Conservation (phyloP, 2,888 invertebrate species). For the Amaurobius ferox region DNA sequence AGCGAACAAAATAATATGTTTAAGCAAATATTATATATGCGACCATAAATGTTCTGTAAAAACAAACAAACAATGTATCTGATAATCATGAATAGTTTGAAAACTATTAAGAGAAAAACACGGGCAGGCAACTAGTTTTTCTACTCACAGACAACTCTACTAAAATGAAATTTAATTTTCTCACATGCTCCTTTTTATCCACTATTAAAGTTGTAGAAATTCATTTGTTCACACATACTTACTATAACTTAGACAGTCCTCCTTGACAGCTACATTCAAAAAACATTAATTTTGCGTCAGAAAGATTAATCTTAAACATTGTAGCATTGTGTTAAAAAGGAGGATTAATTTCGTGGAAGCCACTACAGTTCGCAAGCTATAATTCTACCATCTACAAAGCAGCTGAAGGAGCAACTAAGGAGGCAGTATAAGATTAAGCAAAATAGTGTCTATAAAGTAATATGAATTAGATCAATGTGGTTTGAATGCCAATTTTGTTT, state of each 20-base stretch:
- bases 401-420: not conserved
- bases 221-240: conserved; percentile 29
- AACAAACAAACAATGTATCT: too few relatives aligned
- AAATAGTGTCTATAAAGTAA: not conserved
- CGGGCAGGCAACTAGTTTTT: conserved; percentile 15
- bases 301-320: not conserved
- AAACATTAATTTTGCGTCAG: conserved; percentile 25
- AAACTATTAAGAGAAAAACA: not conserved
- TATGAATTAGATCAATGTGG: too few relatives aligned
- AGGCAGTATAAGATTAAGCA: not conserved
- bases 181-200: conserved; percentile 28
- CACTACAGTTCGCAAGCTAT: not conserved
- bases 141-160: conserved; percentile 6
- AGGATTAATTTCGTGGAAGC: not conserved
- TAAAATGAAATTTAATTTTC: conserved; percentile 1
- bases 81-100: too few relatives aligned
- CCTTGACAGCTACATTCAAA: conserved; percentile 60
- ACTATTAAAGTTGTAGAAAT: not conserved
- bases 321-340: not conserved
- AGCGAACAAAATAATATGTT: too few relatives aligned
- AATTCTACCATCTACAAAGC: not conserved
- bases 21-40: too few relatives aligned
- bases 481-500: too few relatives aligned
- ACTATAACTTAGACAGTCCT: conserved; percentile 53
- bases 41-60: too few relatives aligned